Conservation (phyloP, 2,113 vertebrate species). For the Ophthalmolycus amberensis region DNA sequence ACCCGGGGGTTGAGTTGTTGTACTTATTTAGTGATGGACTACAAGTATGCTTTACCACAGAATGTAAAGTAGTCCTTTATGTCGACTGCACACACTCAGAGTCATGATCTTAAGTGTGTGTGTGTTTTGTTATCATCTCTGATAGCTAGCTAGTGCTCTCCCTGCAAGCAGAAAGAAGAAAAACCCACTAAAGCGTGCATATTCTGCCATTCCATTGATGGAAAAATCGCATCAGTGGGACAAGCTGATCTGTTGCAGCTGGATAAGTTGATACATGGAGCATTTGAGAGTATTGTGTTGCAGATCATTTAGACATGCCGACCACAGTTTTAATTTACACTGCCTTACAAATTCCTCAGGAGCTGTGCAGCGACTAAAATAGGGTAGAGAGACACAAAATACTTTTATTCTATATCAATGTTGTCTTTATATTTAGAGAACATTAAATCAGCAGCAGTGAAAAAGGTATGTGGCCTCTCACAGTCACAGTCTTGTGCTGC, state of each 20-base stretch:
- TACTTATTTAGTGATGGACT: not conserved
- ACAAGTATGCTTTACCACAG: not conserved
- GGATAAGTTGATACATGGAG: constrained; percentile 1
- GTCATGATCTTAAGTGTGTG: not conserved
- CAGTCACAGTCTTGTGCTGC: not conserved
- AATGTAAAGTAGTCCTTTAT: not conserved
- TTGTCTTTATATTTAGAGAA: not conserved
- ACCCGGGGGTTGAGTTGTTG: not conserved
- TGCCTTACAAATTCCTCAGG: not conserved
- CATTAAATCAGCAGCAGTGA: not conserved
- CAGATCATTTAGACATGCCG: not conserved
- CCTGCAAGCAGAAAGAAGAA: not conserved
- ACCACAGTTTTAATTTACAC: not conserved
- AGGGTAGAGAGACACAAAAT: not conserved
- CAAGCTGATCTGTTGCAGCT: not conserved
- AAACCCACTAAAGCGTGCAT: not conserved
- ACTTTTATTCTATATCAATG: not conserved
- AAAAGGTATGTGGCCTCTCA: not conserved
- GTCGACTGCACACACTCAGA: not conserved
- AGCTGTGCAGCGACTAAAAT: not conserved
- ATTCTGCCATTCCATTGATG: not conserved
- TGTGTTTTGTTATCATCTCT: not conserved
- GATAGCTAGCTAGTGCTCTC: not conserved
- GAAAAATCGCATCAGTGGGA: not conserved
- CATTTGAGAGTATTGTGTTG: not conserved